phyloP scores from a whole-genome alignment of 2,888 invertebrate species.

The Leptura quadrifasciata region DNA sequence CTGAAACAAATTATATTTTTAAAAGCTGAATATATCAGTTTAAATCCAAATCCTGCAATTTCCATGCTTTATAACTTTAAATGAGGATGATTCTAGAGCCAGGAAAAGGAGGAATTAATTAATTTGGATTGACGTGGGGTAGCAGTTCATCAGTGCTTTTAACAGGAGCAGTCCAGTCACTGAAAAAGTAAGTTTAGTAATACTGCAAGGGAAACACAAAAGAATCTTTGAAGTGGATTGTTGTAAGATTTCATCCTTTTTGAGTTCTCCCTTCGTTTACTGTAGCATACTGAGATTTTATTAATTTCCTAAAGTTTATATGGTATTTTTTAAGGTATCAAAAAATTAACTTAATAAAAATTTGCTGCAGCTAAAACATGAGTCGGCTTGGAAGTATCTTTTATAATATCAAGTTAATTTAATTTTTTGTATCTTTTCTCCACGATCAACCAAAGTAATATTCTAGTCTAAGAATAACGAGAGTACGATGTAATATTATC shows the following conservation, averaged over 20 bases:
- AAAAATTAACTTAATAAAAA: background rate
- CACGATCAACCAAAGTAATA: background rate
- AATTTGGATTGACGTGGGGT: conserved; percentile 7
- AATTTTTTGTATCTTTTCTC: background rate
- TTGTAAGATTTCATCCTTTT: conserved; percentile 2
- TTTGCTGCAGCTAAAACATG: background rate
- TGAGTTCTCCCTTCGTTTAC: background rate
- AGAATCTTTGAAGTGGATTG: background rate
- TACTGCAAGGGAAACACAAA: background rate
- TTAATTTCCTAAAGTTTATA: background rate
- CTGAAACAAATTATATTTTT: background rate
- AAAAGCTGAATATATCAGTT: background rate
- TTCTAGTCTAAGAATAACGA: no score
- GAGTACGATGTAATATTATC: no score
- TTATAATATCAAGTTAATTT: background rate
- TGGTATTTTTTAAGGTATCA: background rate
- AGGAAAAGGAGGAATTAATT: background rate
- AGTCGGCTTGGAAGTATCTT: background rate
- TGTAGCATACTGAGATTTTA: background rate
- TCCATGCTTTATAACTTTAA: background rate
- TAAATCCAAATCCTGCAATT: conserved; percentile 3
- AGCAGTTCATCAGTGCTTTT: conserved; percentile 1
- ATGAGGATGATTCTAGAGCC: background rate
- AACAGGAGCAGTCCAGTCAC: background rate
- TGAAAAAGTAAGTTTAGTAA: background rate